These are phyloP conservation scores for Macropus fuliginosus DNA, from an alignment of 2,797 vertebrate species.

Conservation along the genomic window DNA sequence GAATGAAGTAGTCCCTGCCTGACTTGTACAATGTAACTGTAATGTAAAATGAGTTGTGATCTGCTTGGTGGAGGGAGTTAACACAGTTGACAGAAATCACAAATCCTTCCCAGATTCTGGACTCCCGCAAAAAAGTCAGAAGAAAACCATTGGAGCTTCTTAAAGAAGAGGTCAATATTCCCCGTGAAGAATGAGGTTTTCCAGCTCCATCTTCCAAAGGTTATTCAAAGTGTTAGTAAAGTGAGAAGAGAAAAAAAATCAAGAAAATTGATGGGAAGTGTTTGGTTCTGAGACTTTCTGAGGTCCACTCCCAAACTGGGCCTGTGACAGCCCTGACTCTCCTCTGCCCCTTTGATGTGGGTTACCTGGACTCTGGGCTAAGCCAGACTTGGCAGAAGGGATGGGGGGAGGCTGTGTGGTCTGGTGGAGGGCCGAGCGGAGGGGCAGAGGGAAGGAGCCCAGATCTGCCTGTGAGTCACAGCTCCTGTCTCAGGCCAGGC, in stretches of 20 bases:
- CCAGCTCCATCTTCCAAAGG: slow-evolving; percentile 61
- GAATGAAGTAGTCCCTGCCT: background rate
- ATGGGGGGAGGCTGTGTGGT: slow-evolving; percentile 73
- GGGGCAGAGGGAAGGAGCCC: slow-evolving; percentile 78
- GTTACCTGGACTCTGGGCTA: slow-evolving; percentile 80
- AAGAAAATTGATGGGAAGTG: slow-evolving; percentile 58
- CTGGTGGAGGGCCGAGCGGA: slow-evolving; percentile 76
- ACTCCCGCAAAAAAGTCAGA: background rate
- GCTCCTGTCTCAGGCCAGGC: slow-evolving; percentile 76
- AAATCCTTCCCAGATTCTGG: background rate
- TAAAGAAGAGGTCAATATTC: slow-evolving; percentile 41
- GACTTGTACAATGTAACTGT: background rate
- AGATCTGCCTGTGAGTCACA: slow-evolving; percentile 81
- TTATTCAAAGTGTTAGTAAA: slow-evolving; percentile 70
- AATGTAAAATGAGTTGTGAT: background rate
- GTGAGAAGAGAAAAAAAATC: slow-evolving; percentile 28
- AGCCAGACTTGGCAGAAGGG: slow-evolving; percentile 78
- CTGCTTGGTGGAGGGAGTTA: background rate
- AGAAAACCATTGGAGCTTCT: background rate
- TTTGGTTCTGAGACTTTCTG: slow-evolving; percentile 68
- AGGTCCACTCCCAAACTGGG: slow-evolving; percentile 64
- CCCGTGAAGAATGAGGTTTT: slow-evolving; percentile 66
- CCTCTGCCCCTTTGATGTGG: slow-evolving; percentile 75
- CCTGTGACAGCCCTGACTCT: slow-evolving; percentile 71
- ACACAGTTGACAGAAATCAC: background rate